Conservation (phyloP, 2,888 invertebrate species). For the Lacanobia oleracea region DNA sequence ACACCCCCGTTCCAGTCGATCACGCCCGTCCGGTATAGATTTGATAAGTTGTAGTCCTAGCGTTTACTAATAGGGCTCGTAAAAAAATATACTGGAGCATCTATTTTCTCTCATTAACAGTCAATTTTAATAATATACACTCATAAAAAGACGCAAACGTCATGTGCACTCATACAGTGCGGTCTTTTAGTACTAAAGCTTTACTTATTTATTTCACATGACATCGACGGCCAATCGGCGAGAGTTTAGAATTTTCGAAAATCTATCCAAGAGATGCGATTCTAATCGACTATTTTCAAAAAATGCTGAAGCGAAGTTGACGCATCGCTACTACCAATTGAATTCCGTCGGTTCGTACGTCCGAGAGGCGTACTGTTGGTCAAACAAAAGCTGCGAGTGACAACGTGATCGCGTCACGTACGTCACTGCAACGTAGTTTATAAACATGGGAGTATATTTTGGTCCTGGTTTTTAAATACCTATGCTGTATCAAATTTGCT, state of each 20-base stretch:
- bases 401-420: slow-evolving; percentile 58
- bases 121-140: no score
- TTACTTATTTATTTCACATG: neutral
- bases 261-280: neutral
- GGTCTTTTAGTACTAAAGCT: neutral
- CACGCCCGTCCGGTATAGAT: no score
- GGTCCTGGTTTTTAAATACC: no score
- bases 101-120: no score
- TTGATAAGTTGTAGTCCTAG: no score
- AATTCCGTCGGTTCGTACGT: slow-evolving; percentile 31
- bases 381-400: slow-evolving; percentile 51
- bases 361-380: slow-evolving; percentile 39
- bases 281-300: slow-evolving; percentile 25
- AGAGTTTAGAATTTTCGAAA: neutral
- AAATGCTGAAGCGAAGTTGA: neutral
- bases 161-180: neutral
- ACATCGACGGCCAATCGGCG: neutral
- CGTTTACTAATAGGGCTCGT: no score
- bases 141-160: neutral
- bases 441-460: slow-evolving; percentile 20
- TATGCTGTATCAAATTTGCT: no score
- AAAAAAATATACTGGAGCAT: no score
- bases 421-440: slow-evolving; percentile 31
- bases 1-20: no score
- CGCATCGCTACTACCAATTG: slow-evolving; percentile 34